Conservation (phyloP, 2,888 invertebrate species). For the Theretra japonica region DNA sequence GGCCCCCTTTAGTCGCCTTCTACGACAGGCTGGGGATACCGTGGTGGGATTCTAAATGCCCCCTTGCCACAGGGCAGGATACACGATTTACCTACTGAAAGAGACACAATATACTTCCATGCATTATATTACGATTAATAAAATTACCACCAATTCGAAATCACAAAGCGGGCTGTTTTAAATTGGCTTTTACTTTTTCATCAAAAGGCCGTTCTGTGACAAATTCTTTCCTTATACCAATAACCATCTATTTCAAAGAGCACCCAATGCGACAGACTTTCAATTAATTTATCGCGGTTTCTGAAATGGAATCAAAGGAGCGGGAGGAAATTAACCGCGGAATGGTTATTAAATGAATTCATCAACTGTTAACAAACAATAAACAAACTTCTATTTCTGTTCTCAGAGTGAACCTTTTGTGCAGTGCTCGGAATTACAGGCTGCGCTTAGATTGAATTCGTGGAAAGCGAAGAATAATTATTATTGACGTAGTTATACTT, state of each 20-base stretch:
- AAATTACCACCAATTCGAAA: no score
- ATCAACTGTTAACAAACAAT: slow-evolving; percentile 13
- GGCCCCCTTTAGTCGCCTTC: no score
- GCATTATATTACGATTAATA: no score
- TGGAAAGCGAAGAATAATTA: background rate
- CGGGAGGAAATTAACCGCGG: background rate
- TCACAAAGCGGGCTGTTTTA: no score
- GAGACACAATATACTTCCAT: no score
- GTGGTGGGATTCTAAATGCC: no score
- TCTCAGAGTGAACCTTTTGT: slow-evolving; percentile 11
- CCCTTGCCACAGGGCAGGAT: no score
- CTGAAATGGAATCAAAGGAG: background rate
- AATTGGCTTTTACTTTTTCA: slow-evolving; percentile 1
- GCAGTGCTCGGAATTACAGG: background rate
- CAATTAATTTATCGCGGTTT: slow-evolving; percentile 19
- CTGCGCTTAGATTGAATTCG: background rate
- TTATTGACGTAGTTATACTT: background rate
- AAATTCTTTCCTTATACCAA: background rate
- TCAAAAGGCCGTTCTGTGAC: background rate
- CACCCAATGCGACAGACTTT: background rate
- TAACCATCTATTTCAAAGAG: background rate
- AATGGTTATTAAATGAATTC: slow-evolving; percentile 17
- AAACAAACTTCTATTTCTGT: slow-evolving; percentile 2
- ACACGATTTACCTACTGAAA: no score
- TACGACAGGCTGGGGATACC: no score